A percentile compares a stretch with the other conserved stretches of the same genome.
phyloP scores from a whole-genome alignment of 2,888 invertebrate genomes.

The Drosophila pseudotakahashii region DNA sequence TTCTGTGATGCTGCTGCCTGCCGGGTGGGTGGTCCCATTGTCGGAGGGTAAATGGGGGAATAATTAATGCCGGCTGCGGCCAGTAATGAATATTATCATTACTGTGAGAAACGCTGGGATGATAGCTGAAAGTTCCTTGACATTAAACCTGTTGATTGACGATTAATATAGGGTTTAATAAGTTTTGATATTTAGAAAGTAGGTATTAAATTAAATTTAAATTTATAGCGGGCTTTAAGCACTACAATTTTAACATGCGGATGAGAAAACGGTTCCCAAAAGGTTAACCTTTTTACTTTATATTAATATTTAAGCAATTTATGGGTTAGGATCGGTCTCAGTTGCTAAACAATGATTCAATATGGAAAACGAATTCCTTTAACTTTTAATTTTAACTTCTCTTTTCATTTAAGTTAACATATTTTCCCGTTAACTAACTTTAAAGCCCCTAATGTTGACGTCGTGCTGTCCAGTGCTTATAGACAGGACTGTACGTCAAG shows the following conservation, averaged over 20 bases:
- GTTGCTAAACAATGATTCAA: no score
- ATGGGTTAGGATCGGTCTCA: no score
- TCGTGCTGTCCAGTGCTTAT: not conserved
- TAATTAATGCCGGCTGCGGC: slow-evolving; percentile 10
- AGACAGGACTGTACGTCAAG: slow-evolving; percentile 34
- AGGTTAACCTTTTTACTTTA: not conserved
- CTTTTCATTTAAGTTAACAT: not conserved
- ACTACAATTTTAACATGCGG: no score
- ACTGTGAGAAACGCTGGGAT: not conserved
- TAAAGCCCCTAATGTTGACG: not conserved
- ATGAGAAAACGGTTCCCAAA: no score
- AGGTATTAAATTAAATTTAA: no score
- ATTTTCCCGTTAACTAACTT: no score
- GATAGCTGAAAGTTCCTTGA: not conserved
- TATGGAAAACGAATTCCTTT: no score
- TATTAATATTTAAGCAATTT: not conserved
- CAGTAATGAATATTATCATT: not conserved
- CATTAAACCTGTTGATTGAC: not conserved
- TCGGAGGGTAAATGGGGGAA: not conserved
- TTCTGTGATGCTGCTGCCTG: slow-evolving; percentile 7
- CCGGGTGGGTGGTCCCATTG: slow-evolving; percentile 39
- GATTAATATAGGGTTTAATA: not conserved
- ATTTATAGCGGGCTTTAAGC: no score
- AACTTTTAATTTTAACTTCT: not conserved
- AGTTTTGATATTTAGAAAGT: no score